These are phyloP conservation scores for Hoplodrina ambigua DNA, from an alignment of 2,888 invertebrate genomes.

Conservation along the genomic window DNA sequence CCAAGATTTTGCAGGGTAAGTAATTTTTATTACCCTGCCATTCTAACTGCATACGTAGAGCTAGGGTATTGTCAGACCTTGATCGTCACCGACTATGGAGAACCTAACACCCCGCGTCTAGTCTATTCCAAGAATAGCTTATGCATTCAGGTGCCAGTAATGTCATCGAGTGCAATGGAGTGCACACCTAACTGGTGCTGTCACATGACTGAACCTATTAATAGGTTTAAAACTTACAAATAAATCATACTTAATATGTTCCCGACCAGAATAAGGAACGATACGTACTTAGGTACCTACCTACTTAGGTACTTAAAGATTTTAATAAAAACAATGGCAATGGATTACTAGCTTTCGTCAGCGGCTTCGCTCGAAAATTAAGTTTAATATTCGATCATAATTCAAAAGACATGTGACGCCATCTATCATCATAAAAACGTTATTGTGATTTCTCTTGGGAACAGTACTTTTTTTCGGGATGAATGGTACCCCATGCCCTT, in stretches of 20 bases:
- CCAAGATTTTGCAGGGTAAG: too few species aligned
- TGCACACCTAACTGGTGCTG: conserved; percentile 65
- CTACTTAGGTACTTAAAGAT: not conserved
- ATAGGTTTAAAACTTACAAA: conserved; percentile 37
- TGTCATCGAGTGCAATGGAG: conserved; percentile 73
- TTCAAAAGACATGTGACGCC: too few species aligned
- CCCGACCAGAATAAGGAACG: not conserved
- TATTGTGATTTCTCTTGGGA: too few species aligned
- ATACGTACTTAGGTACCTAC: not conserved
- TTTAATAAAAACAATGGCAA: not conserved
- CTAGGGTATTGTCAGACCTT: conserved; percentile 41
- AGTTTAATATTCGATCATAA: too few species aligned
- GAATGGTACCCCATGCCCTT: too few species aligned
- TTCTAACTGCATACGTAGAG: not conserved
- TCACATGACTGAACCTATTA: conserved; percentile 50
- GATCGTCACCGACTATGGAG: conserved; percentile 63
- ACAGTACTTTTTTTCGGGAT: too few species aligned
- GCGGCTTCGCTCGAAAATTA: too few species aligned
- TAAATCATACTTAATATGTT: conserved; percentile 24
- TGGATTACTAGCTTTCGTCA: too few species aligned
- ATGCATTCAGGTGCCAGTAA: conserved; percentile 70
- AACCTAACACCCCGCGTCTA: conserved; percentile 63
- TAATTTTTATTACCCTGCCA: too few species aligned
- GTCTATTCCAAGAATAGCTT: conserved; percentile 76
- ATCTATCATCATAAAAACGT: too few species aligned